Conservation (phyloP, 64 coral and sea anemone species). For the Hydrozoanthus tunicans region DNA sequence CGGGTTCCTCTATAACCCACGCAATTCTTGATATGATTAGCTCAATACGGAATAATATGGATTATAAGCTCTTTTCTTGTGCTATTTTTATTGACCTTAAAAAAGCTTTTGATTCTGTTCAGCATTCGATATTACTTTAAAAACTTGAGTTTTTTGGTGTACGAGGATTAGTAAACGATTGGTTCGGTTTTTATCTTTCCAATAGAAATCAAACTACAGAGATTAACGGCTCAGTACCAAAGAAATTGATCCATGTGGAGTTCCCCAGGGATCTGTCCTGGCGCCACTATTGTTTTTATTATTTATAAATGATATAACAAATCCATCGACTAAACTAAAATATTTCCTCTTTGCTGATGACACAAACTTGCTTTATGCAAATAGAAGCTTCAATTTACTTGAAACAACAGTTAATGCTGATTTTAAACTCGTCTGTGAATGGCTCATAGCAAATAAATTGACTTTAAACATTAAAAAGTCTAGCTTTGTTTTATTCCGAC, state of each 20-base stretch:
- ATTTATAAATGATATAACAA: no score
- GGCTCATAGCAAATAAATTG: constrained; percentile 6
- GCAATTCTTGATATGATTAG: constrained; percentile 48
- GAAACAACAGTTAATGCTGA: constrained; percentile 25
- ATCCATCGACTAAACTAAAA: background rate
- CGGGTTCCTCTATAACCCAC: constrained; percentile 13
- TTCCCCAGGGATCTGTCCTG: no score
- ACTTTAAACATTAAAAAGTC: constrained; percentile 34
- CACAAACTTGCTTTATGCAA: background rate
- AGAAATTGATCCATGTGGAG: no score
- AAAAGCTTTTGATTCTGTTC: no score
- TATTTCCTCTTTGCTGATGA: no score
- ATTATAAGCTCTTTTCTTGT: background rate
- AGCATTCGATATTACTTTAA: background rate
- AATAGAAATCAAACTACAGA: no score
- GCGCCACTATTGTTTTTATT: background rate
- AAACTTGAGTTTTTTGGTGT: background rate
- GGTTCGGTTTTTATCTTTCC: background rate
- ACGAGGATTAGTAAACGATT: background rate
- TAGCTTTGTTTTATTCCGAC: constrained; percentile 48
- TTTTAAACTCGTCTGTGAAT: background rate
- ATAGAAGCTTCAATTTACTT: constrained; percentile 21
- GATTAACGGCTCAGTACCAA: no score
- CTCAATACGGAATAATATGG: constrained; percentile 26
- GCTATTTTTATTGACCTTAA: no score